Evolutionary conservation across 2,797 vertebrate species (phyloP), one percentile per base, ranked within the genome.

Genomic region (Liasis olivaceus): DNA sequence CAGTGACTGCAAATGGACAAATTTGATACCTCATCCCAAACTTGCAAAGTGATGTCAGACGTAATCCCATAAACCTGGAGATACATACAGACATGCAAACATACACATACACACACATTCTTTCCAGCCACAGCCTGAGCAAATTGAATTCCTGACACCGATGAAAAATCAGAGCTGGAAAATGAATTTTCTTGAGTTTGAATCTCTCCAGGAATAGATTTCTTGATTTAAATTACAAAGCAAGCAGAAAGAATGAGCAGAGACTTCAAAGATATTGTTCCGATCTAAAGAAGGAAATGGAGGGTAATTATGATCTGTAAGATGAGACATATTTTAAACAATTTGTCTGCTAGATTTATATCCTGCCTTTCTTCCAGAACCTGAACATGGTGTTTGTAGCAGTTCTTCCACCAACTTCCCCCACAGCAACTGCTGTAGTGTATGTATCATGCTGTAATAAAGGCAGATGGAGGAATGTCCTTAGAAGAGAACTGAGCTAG

Each of bases 241-340:
- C 87, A 89, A 91, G 28, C 58, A 87, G 60, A n/a, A n/a, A 36
- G 22, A 93, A 89, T 24, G 22, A 51, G 81, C 0, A 1, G 0
- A 36, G 24, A 93, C 60, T 92, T 92, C 84, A 94, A 93, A 95
- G 84, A 47, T 85, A 54, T 28, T 89, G 6, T 84, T 93, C 51
- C 60, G 59, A 59, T 81, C 56, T 88, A 95, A 93, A 59, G 64
- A 2, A 81, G 77, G 7, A 2, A 31, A 9, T 22, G 36, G 13
- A 24, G 56, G 60, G 31, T 13, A 54, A 62, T 22, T 26, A 36
- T 13, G 1, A 77, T 84, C 90, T 90, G 26, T n/a, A 94, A 54
- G 85, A 89, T 28, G 51, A 54, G 26, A 86, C 94, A 87, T 91
- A 58, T 9, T 58, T 58, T 62, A 60, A 91, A 86, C 2, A n/a